Percentiles rank a stretch among this genome's conserved stretches.
phyloP scores from a whole-genome alignment of 2,888 invertebrate species.

The Crepidodera aurea region DNA sequence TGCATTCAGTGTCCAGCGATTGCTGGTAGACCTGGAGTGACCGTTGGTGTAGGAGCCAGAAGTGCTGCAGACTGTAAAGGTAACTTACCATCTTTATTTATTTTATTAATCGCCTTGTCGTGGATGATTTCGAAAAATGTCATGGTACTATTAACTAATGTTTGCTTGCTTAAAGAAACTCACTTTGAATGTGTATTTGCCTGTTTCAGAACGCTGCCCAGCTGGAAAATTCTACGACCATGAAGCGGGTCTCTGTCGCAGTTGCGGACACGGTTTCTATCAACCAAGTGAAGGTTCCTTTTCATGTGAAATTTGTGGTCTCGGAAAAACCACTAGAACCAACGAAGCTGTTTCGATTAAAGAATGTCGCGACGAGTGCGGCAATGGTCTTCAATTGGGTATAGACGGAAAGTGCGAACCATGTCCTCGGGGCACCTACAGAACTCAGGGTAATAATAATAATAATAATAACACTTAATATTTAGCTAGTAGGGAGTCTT shows the following conservation, averaged over 20 bases:
- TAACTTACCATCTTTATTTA: too few relatives aligned
- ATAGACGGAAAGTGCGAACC: constrained; percentile 91
- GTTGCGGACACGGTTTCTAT: constrained; percentile 94
- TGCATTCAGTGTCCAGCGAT: constrained; percentile 91
- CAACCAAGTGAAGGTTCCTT: constrained; percentile 92
- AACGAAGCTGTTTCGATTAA: constrained; percentile 86
- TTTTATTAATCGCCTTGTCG: too few relatives aligned
- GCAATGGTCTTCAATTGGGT: constrained; percentile 83
- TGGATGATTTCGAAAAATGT: neutral
- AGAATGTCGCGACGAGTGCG: constrained; percentile 92
- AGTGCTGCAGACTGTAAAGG: constrained; percentile 90
- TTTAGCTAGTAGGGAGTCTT: too few relatives aligned
- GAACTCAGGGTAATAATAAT: constrained; percentile 67
- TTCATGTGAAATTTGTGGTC: constrained; percentile 85
- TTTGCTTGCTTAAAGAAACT: too few relatives aligned
- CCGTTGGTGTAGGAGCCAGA: constrained; percentile 85
- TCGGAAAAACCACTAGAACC: constrained; percentile 91
- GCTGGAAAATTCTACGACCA: constrained; percentile 94
- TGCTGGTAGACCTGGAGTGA: constrained; percentile 89
- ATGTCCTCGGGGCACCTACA: constrained; percentile 77
- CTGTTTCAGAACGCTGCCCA: constrained; percentile 81
- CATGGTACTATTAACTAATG: too few relatives aligned
- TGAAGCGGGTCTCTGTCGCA: constrained; percentile 84
- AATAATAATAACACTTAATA: too few relatives aligned
- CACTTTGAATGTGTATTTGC: too few relatives aligned